Evolutionary conservation across 2,888 invertebrate genomes (phyloP), one percentile per base, ranked within the genome.

Genomic region (Synergus umbraculus): DNA sequence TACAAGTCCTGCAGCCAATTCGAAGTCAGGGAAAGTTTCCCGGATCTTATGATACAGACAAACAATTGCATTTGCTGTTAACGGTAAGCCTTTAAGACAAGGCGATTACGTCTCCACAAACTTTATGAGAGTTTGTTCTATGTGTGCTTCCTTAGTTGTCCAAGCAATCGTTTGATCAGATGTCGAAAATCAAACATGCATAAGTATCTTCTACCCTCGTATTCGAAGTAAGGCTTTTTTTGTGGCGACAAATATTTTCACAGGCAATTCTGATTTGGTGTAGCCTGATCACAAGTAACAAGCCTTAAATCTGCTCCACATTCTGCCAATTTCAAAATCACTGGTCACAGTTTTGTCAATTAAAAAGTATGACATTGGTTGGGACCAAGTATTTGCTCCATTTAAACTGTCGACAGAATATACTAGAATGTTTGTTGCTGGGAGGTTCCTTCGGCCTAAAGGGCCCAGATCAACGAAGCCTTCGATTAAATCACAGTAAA

Each of bases 1-100:
- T 84, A 8, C 67, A 76, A 84, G 67, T 10, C 76, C 79, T 4
- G 81, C 77, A 22, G 82, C 81, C 4, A 85, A 77, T 64, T 81
- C 77, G 54, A 85, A 83, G 41, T 54, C 37, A 12, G 77, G 60
- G 49, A 77, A 81, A 29, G 81, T 29, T 4, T 58, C 15, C 76
- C 15, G 65, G 12, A 82, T 54, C 18, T 15, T 10, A 7, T 58
- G 12, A 77, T 83, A 84, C 12, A 78, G 12, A 4, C 64, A 43
- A 8, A 83, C 22, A 73, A 84, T 64, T 10, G 80, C 80, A n/a
- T 18, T 58, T 1, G 80, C 80, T 60, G 83, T 84, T 43, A 83
- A 37, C 22, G 78, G 49, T 22, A 85, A 49, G 4, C 81, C 85
- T 37, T 54, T 66, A 29, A 83, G 67, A 58, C 80, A 83, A 10